A percentile compares a stretch with the other conserved stretches of the same genome.
These are phyloP conservation scores for Diplodus sargus DNA, from an alignment of 2,797 vertebrate genomes.

Conservation along the genomic window DNA sequence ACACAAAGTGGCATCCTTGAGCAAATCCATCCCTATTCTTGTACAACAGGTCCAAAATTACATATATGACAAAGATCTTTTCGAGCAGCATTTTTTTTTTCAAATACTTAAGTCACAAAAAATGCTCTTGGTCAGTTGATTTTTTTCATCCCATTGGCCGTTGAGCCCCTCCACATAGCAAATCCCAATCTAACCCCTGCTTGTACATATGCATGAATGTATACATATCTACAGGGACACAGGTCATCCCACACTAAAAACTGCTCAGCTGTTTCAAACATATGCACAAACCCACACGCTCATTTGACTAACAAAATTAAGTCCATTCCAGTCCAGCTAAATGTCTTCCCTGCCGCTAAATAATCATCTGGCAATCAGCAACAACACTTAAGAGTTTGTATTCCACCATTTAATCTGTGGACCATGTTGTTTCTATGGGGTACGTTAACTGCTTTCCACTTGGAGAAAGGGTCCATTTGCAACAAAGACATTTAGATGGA, in stretches of 20 bases:
- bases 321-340: conserved; percentile 40
- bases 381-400: conserved; percentile 53
- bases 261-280: conserved; percentile 55
- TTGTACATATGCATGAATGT: background rate
- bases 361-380: conserved; percentile 61
- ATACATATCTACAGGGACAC: background rate
- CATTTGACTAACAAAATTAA: conserved; percentile 22
- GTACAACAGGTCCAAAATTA: no score
- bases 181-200: no score
- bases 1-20: no score
- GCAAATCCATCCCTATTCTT: no score
- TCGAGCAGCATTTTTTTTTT: no score
- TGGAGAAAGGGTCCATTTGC: conserved; percentile 41
- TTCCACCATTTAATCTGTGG: conserved; percentile 62
- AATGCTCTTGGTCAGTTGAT: no score
- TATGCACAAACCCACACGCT: conserved; percentile 48
- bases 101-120: no score
- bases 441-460: conserved; percentile 64
- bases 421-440: conserved; percentile 42
- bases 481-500: conserved; percentile 59
- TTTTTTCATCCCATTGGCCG: no score
- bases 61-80: no score
- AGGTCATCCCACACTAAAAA: conserved; percentile 44
- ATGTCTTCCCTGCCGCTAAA: conserved; percentile 54
- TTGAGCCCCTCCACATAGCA: no score